Evolutionary conservation across 2,888 invertebrate species (phyloP), one percentile per base, ranked within the genome.

Genomic region (Dyspetes luteomarginatus): DNA sequence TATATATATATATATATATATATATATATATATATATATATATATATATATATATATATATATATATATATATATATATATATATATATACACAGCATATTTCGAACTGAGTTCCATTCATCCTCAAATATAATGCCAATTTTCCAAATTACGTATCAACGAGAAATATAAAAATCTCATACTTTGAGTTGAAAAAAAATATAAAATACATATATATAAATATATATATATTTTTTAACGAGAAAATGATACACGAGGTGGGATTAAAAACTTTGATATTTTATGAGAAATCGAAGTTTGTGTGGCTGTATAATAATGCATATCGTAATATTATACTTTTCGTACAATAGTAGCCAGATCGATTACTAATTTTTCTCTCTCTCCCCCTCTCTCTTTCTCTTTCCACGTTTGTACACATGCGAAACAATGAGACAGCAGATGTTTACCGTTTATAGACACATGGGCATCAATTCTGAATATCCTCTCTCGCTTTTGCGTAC

Each of bases 321-420:
- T 36, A 36, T 43, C 55, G 55, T 68, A 55, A 68, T 55, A 26
- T 68, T 68, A 68, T 56, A 43, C 41, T 55, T 68, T 52, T 55
- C 26, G 41, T 2, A 68, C 41, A 68, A 68, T 68, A 12, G 55
- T 55, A 12, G 7, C 41, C 26, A 41, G 55, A 68, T 55, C 41
- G 68, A 55, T 68, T 68, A 52, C 36, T 36, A n/a, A n/a, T n/a
- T n/a, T n/a, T 50, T 17, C 2, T 65, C 64, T 50, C 12, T 30
- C 48, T 5, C 17, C 65, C 41, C 4, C 68, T n/a, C 28, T 48
- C 62, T 22, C 45, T 12, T 26, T 26, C 2, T 26, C 56, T 52
- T 12, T 36, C 36, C 2, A 36, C 7, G 36, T 12, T 19, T 15
- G 22, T 5, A 5, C 7, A 15, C 30, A 12, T 19, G 22, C 19